Conservation (phyloP, 2,113 vertebrate genomes). For the Coracopsis vasa region DNA sequence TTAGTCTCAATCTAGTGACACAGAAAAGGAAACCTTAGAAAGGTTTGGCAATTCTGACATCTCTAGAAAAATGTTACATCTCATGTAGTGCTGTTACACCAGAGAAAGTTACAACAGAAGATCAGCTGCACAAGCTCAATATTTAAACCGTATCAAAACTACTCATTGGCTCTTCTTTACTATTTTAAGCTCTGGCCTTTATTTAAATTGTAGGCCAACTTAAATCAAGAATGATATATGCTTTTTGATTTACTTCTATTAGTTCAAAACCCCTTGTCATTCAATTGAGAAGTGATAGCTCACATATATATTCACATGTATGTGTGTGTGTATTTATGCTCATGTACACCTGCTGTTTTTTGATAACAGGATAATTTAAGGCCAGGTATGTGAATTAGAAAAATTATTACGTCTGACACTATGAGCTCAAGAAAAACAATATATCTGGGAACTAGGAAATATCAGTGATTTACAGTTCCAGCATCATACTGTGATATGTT, state of each 20-base stretch:
- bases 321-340: background rate
- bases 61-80: slow-evolving; percentile 13
- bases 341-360: background rate
- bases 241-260: slow-evolving; percentile 11
- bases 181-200: background rate
- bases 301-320: background rate
- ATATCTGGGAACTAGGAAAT: slow-evolving; percentile 28
- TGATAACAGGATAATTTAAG: slow-evolving; percentile 55
- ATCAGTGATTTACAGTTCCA: slow-evolving; percentile 43
- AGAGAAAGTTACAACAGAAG: background rate
- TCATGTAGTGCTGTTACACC: background rate
- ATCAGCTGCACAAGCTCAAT: background rate
- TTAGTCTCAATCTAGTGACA: background rate
- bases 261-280: background rate
- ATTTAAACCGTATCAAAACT: slow-evolving; percentile 27
- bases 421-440: slow-evolving; percentile 50
- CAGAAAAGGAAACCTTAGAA: background rate
- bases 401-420: background rate
- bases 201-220: background rate
- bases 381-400: background rate
- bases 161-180: background rate
- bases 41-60: background rate
- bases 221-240: background rate
- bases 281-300: background rate
- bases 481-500: background rate